Evolutionary conservation across 2,888 invertebrate species (phyloP).

Genomic region (Bibio marci): DNA sequence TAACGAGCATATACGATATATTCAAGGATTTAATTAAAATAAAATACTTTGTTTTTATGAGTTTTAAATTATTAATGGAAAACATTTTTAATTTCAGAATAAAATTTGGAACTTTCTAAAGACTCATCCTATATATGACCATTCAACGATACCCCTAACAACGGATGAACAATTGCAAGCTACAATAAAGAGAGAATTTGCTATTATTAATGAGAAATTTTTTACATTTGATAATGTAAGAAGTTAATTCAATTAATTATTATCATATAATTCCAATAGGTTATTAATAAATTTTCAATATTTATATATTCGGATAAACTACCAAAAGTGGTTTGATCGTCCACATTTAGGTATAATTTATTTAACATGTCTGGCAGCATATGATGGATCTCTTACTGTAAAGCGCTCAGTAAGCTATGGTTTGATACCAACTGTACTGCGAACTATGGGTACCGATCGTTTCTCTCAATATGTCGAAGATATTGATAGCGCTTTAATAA

Average conservation of each 20-base stretch:
- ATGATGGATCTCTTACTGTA: slow-evolving; percentile 43
- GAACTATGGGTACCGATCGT: slow-evolving; percentile 45
- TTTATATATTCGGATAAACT: no score
- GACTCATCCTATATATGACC: slow-evolving; percentile 40
- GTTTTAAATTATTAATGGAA: no score
- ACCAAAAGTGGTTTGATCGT: slow-evolving; percentile 32
- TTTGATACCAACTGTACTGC: slow-evolving; percentile 46
- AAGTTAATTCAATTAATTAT: no score
- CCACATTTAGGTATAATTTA: slow-evolving; percentile 34
- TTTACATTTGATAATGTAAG: slow-evolving; percentile 35
- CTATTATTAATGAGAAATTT: slow-evolving; percentile 47
- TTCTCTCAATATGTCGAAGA: slow-evolving; percentile 36
- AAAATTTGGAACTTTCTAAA: slow-evolving; percentile 39
- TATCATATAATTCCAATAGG: neutral
- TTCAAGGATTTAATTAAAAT: no score
- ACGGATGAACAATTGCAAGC: slow-evolving; percentile 39
- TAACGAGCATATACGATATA: slow-evolving; percentile 17
- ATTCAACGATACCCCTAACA: slow-evolving; percentile 35
- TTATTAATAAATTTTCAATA: no score
- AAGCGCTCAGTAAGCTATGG: slow-evolving; percentile 48
- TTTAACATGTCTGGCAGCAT: slow-evolving; percentile 37
- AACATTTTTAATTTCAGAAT: no score
- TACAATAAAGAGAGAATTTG: slow-evolving; percentile 40
- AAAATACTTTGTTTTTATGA: no score
- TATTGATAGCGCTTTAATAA: slow-evolving; percentile 28